Base-by-base conservation (phyloP, 2,797 vertebrate genomes). In the Thamnophis elegans region DNA sequence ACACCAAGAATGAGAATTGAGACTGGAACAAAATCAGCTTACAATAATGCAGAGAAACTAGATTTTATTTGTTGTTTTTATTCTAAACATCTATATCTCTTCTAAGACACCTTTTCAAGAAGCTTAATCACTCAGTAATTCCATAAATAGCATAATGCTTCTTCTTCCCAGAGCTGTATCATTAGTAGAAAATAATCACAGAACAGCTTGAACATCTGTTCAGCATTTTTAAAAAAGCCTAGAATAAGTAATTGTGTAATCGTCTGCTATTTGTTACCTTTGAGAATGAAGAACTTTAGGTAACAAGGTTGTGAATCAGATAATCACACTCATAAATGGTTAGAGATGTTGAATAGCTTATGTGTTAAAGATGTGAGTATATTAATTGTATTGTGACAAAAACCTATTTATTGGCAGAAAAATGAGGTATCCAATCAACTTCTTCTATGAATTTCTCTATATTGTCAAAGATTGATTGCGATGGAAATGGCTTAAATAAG, bases 131-230 rank as follows among this genome's bases (percentile, higher is more conserved):
- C 87, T 94, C 14, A 32, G n/a, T 59, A 11, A 89, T 62, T 87
- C 91, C 91, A 93, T 94, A 95, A 95, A 95, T 95, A 95, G 94
- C 90, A 89, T 59, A 47, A 82, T 62, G 51, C 58, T 51, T 6
- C 36, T 54, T 36, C 8, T 28, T 7, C 68, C 42, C 42, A 93
- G 85, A 56, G 58, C 92, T 95, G 94, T 95, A 92, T 97, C 95
- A 94, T 94, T 91, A 93, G 90, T 95, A 25, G 94, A 62, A 94
- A 42, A 93, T 93, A 92, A 92, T 93, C 93, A 93, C 94, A 88
- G 93, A 96, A 93, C 91, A 94, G 93, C 89, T 93, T 94, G 94
- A 95, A 93, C 91, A 93, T 95, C 95, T 96, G 89, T 93, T 96
- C 82, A 47, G 14, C 22, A 85, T 94, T 88, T 92, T 51, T 54